Evolutionary conservation across 1,140 invertebrate species (phyloP).

Genomic region (Rhopalosiphum padi): DNA sequence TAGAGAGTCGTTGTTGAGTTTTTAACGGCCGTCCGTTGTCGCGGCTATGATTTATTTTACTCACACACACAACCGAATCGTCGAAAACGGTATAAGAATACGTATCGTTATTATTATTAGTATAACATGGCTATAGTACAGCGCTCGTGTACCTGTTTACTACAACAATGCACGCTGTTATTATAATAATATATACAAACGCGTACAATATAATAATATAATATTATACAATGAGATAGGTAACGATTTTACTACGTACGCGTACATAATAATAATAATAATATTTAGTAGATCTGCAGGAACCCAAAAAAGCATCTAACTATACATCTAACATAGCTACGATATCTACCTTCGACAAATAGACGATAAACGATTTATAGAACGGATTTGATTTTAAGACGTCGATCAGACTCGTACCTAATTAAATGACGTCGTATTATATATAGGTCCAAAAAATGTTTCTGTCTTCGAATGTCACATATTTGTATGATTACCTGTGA

Average conservation of each 20-base stretch:
- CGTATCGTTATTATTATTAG: not conserved
- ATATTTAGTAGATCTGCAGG: not conserved
- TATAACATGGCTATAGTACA: not conserved
- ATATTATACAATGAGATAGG: not conserved
- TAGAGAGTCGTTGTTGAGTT: slow-evolving; percentile 50
- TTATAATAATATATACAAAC: no score
- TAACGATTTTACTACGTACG: not conserved
- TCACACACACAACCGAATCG: not conserved
- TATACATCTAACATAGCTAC: no score
- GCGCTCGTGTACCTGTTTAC: not conserved
- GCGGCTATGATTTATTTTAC: slow-evolving; percentile 48
- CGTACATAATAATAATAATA: not conserved
- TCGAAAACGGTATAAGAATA: not conserved
- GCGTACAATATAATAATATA: not conserved
- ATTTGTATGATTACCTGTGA: not conserved
- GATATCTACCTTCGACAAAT: no score
- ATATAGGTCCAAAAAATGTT: not conserved
- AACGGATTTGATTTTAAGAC: no score
- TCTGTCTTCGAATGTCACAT: not conserved
- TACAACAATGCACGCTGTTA: not conserved
- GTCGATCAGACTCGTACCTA: no score
- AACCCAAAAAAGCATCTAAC: not conserved
- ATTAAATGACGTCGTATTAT: no score
- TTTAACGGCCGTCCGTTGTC: slow-evolving; percentile 51
- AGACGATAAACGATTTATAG: no score